Evolutionary conservation across 2,888 invertebrate species (phyloP).

Genomic region (Eucera pruinosa): DNA sequence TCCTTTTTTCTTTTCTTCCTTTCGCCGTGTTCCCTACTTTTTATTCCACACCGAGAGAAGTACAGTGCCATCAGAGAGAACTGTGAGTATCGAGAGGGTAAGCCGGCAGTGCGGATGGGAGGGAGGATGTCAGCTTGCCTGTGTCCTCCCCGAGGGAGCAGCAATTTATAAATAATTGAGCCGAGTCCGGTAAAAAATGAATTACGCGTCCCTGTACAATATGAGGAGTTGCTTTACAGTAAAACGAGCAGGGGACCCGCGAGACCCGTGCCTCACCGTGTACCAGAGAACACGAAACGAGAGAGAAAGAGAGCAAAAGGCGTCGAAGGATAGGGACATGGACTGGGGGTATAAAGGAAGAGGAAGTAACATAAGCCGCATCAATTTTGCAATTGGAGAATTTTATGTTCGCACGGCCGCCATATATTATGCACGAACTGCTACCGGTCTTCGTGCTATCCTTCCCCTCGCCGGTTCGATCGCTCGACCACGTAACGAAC

Average conservation of each 20-base stretch:
- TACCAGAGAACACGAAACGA: constrained; percentile 12
- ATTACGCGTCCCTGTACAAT: constrained; percentile 84
- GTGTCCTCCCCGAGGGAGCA: constrained; percentile 79
- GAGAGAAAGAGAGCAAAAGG: constrained; percentile 11
- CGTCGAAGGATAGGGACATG: constrained; percentile 41
- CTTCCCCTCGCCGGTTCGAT: constrained; percentile 40
- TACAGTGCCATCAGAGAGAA: constrained; percentile 48
- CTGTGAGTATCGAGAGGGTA: constrained; percentile 37
- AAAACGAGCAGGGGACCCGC: constrained; percentile 83
- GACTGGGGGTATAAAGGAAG: constrained; percentile 54
- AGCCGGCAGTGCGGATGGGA: neutral
- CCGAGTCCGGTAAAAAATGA: constrained; percentile 84
- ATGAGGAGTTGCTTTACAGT: constrained; percentile 84
- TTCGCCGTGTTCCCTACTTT: constrained; percentile 33
- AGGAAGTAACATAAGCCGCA: constrained; percentile 81
- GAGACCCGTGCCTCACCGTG: constrained; percentile 73
- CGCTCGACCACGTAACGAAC: no score
- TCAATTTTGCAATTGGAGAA: constrained; percentile 85
- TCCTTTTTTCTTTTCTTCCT: constrained; percentile 5
- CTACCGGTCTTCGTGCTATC: constrained; percentile 44
- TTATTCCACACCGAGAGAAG: constrained; percentile 53
- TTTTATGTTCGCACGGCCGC: constrained; percentile 82
- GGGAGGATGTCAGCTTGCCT: constrained; percentile 64
- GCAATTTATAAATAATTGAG: constrained; percentile 85
- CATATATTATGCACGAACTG: constrained; percentile 81